These are phyloP conservation scores for Oenanthe melanoleuca DNA, from an alignment of 2,113 vertebrate species.

Conservation along the genomic window DNA sequence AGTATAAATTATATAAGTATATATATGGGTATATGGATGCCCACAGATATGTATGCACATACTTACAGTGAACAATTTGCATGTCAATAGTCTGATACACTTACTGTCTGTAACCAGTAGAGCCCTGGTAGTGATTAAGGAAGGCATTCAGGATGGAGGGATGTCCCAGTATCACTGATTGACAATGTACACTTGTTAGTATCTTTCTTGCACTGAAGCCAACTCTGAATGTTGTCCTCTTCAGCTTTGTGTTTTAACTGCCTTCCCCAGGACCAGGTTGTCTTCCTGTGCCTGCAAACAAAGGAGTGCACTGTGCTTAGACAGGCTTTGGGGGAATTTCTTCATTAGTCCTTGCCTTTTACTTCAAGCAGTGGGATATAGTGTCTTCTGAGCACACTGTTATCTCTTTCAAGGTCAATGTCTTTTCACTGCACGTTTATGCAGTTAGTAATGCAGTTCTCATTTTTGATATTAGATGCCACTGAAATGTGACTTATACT, in stretches of 20 bases:
- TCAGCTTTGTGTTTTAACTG: not conserved
- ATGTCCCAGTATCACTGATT: not conserved
- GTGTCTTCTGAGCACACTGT: not conserved
- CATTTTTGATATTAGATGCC: not conserved
- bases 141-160: not conserved
- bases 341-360: not conserved
- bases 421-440: not conserved
- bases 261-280: not conserved
- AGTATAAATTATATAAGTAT: not conserved
- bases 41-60: rapidly evolving
- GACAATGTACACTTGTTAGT: not conserved
- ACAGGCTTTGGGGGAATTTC: not conserved
- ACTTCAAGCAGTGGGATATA: not conserved
- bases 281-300: not conserved
- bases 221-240: rapidly evolving
- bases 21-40: not conserved
- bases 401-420: not conserved
- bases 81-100: not conserved
- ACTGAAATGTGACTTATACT: not conserved
- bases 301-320: not conserved
- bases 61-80: not conserved
- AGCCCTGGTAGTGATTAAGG: not conserved
- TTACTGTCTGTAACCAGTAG: not conserved
- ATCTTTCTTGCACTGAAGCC: not conserved
- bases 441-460: not conserved